Evolutionary conservation across 2,797 vertebrate genomes (phyloP), one percentile per base, ranked within the genome.

Genomic region (Loriculus beryllinus): DNA sequence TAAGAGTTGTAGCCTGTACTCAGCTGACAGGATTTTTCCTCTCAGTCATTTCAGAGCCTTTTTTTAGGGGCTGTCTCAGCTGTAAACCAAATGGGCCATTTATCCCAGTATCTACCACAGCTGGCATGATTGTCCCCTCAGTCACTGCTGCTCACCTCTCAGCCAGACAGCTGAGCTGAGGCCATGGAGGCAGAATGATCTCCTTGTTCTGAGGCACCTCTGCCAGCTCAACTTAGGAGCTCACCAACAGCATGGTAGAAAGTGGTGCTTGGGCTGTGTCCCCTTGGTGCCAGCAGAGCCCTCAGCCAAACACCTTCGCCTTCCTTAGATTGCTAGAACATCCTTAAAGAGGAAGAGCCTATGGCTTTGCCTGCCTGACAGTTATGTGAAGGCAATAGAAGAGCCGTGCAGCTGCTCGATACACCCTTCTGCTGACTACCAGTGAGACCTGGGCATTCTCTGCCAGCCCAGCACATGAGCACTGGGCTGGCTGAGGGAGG

Each of bases 1-100:
- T 11, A 21, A 40, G 56, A n/a, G 43, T 25, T 0, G 0, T 28
- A 43, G 70, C 29, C 26, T 7, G 1, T 63, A 28, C 35, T 88
- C 43, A 48, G 56, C 59, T 79, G 59, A 21, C 19, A 12, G 37
- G 31, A 49, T 82, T 65, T 82, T 21, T 81, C 21, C 33, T 54
- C 17, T 60, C n/a, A 9, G 18, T 56, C 33, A 51, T 60, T 84
- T 72, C 39, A 74, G 64, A 75, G 26, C 33, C 26, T 86, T 28
- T 68, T 81, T 68, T 78, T 28, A 31, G 56, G 52, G n/a, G 31
- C 15, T 64, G 2, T 71, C n/a, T 85, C 49, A 62, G 67, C 52
- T 91, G 22, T 64, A 56, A 59, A 25, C 19, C 26, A 56, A 33
- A 29, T 20, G 75, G 33, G 19, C 52, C 12, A 3, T 43, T 65